Conservation (phyloP, 2,113 vertebrate species). For the Hemiscyllium ocellatum region DNA sequence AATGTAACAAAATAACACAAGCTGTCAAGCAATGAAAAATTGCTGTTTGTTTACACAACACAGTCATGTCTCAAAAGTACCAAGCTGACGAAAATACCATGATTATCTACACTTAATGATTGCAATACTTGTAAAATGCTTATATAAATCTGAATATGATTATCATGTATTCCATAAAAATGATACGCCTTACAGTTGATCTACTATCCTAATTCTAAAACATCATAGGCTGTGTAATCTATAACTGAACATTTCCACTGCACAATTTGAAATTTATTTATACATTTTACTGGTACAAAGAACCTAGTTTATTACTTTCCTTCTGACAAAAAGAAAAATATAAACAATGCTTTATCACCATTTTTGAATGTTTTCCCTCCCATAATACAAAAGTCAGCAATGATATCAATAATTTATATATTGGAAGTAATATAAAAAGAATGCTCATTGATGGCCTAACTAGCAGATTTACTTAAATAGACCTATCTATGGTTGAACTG, state of each 20-base stretch:
- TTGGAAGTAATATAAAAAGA: constrained; percentile 91
- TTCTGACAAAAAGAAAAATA: constrained; percentile 76
- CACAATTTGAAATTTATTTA: constrained; percentile 86
- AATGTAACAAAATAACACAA: constrained; percentile 40
- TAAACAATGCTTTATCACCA: constrained; percentile 74
- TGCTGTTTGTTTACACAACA: constrained; percentile 78
- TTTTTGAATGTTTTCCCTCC: constrained; percentile 73
- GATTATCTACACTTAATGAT: constrained; percentile 74
- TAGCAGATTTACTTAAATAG: constrained; percentile 67
- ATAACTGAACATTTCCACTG: constrained; percentile 87
- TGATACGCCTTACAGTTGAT: constrained; percentile 78
- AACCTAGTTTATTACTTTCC: constrained; percentile 58
- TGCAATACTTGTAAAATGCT: constrained; percentile 84
- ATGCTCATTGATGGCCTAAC: constrained; percentile 74
- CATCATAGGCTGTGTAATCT: constrained; percentile 79
- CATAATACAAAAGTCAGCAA: constrained; percentile 91
- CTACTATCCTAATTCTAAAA: constrained; percentile 88
- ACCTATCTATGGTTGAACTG: constrained; percentile 72
- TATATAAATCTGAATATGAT: constrained; percentile 85
- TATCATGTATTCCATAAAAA: constrained; percentile 81
- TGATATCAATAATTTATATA: constrained; percentile 89
- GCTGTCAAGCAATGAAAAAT: constrained; percentile 63
- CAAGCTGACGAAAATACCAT: constrained; percentile 78
- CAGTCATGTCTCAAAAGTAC: constrained; percentile 71
- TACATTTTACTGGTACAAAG: constrained; percentile 73